phyloP scores from a whole-genome alignment of 2,888 invertebrate genomes.

The Spilosoma lubricipeda region DNA sequence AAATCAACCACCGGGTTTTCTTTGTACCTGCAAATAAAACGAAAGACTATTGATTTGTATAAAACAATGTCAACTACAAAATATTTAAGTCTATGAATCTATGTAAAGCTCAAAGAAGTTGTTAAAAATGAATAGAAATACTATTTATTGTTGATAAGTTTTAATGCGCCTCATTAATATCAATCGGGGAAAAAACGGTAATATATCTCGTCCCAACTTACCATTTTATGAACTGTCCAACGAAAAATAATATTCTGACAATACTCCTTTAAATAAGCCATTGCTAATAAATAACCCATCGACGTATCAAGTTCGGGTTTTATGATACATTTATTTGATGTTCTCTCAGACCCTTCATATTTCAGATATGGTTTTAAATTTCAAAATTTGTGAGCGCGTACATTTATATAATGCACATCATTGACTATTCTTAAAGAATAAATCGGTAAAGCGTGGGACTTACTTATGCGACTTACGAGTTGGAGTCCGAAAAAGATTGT shows the following conservation, averaged over 20 bases:
- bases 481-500: not conserved
- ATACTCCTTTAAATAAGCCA: not conserved
- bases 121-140: too few relatives aligned
- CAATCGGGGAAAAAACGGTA: too few relatives aligned
- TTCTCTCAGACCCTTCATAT: not conserved
- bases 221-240: not conserved
- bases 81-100: too few relatives aligned
- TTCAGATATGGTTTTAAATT: constrained; percentile 8
- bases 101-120: too few relatives aligned
- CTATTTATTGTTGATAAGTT: too few relatives aligned
- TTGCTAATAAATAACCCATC: constrained; percentile 4
- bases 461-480: not conserved
- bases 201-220: not conserved
- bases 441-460: not conserved
- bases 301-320: constrained; percentile 20
- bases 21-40: too few relatives aligned
- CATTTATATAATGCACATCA: not conserved
- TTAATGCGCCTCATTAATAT: too few relatives aligned
- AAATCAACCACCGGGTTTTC: too few relatives aligned
- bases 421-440: not conserved
- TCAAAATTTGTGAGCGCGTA: not conserved
- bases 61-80: too few relatives aligned
- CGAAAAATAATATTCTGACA: not conserved
- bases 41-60: too few relatives aligned
- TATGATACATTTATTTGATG: constrained; percentile 9